Conservation (phyloP, 2,113 vertebrate species). For the Marcusenius ussheri region DNA sequence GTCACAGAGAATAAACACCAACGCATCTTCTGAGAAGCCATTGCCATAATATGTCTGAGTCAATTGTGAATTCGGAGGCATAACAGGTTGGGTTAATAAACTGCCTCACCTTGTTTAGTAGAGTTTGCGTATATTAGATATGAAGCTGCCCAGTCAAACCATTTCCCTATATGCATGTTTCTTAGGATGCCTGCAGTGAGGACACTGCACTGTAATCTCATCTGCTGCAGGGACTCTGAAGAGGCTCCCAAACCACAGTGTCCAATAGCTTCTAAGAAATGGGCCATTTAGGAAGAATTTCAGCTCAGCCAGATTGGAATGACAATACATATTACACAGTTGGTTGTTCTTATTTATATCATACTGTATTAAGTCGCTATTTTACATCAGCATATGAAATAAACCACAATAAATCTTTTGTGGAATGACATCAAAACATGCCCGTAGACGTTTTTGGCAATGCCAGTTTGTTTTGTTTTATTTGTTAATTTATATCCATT, state of each 20-base stretch:
- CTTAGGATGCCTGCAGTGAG: background rate
- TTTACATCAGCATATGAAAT: background rate
- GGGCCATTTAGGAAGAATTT: background rate
- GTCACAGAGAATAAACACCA: background rate
- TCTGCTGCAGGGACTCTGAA: background rate
- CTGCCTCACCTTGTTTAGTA: background rate
- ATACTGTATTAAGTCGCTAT: background rate
- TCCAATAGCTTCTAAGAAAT: background rate
- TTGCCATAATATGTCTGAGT: background rate
- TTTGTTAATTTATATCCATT: background rate
- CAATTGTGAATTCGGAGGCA: background rate
- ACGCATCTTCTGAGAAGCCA: background rate
- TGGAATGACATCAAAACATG: background rate
- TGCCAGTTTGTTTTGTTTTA: background rate
- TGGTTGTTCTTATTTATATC: background rate
- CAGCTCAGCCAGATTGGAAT: background rate
- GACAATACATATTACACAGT: background rate
- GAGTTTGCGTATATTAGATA: background rate
- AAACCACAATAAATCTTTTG: background rate
- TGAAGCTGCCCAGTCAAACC: background rate
- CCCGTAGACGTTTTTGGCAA: background rate
- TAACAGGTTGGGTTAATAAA: background rate
- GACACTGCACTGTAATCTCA: background rate
- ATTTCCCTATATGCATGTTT: background rate
- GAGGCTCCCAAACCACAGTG: background rate